Evolutionary conservation across 2,113 vertebrate species (phyloP).

Genomic region (Charadrius vociferus): DNA sequence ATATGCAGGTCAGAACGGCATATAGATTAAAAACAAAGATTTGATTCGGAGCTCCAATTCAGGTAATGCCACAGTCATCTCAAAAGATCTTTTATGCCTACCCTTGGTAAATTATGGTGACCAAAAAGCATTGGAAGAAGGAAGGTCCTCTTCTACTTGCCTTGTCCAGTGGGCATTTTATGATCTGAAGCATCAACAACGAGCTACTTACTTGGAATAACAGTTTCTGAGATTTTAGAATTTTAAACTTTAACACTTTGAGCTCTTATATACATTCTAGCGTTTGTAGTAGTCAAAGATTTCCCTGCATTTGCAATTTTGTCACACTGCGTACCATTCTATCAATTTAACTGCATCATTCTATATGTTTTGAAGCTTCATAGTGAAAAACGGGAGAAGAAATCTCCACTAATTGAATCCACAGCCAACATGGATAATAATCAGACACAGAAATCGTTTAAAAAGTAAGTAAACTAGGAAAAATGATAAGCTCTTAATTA

Average conservation of each 20-base stretch:
- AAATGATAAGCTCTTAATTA: neutral
- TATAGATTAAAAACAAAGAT: neutral
- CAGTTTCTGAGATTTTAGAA: neutral
- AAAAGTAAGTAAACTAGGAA: slow-evolving; percentile 84
- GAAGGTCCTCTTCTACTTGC: neutral
- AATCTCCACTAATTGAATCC: slow-evolving; percentile 94
- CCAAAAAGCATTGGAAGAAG: neutral
- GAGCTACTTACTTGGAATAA: neutral
- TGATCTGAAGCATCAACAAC: neutral
- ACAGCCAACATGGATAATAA: slow-evolving; percentile 94
- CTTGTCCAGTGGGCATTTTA: neutral
- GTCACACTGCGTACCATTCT: neutral
- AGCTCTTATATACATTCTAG: neutral
- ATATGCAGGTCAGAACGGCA: neutral
- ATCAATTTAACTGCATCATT: neutral
- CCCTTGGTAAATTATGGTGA: neutral
- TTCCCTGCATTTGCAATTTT: neutral
- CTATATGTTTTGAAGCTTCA: slow-evolving; percentile 80
- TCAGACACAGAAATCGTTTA: slow-evolving; percentile 90
- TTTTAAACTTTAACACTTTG: neutral
- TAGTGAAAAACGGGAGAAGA: slow-evolving; percentile 93
- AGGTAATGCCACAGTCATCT: neutral
- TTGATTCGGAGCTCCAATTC: neutral
- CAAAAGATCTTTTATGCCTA: neutral
- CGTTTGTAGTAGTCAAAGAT: neutral